phyloP scores from a whole-genome alignment of 2,113 vertebrate genomes.

The Nematolebias whitei region DNA sequence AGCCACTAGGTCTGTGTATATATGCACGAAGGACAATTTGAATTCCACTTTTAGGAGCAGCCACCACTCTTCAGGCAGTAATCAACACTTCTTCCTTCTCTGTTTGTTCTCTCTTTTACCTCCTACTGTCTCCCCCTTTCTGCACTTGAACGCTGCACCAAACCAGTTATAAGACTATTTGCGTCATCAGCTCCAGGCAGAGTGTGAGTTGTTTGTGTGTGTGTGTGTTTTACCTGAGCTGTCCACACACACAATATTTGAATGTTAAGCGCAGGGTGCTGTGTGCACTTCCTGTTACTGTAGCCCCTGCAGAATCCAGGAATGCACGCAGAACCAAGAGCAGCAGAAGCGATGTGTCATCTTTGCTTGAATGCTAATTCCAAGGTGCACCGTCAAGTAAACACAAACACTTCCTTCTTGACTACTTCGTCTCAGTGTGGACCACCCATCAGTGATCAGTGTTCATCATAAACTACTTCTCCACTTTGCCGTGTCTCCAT shows the following conservation, averaged over 20 bases:
- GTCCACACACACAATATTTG: conserved; percentile 10
- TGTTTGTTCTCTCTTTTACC: conserved; percentile 14
- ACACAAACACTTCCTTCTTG: not conserved
- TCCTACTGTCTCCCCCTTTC: conserved; percentile 32
- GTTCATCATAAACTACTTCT: conserved; percentile 52
- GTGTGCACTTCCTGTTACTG: conserved; percentile 31
- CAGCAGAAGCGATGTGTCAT: conserved; percentile 9
- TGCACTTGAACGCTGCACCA: conserved; percentile 35
- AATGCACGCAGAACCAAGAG: not conserved
- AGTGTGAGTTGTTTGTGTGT: conserved; percentile 15
- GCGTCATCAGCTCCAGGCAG: conserved; percentile 50
- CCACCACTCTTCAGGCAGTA: conserved; percentile 16
- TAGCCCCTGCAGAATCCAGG: conserved; percentile 7
- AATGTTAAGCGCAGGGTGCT: conserved; percentile 43
- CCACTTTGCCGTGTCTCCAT: conserved; percentile 54
- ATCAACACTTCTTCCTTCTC: not conserved
- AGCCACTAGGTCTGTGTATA: not conserved
- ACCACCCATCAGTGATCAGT: conserved; percentile 29
- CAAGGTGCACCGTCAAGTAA: not conserved
- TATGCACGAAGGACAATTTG: conserved; percentile 23
- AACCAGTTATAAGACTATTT: conserved; percentile 49
- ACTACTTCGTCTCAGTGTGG: conserved; percentile 24
- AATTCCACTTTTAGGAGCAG: conserved; percentile 7
- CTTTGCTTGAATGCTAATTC: conserved; percentile 21
- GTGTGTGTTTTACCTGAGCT: conserved; percentile 39